phyloP scores from a whole-genome alignment of 2,113 vertebrate genomes.

The Nyctereutes procyonoides region DNA sequence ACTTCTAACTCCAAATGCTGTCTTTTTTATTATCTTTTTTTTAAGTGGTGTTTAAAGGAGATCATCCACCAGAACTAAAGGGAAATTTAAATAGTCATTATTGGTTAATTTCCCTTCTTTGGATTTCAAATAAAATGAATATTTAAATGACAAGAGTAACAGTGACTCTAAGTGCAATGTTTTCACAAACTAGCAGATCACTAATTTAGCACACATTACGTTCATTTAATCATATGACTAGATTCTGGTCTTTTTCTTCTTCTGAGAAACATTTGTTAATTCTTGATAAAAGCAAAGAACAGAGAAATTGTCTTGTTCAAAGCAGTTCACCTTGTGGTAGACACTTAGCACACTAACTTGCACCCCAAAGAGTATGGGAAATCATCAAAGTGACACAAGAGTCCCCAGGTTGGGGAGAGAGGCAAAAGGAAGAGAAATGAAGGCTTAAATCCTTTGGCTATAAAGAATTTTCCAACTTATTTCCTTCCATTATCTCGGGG shows the following conservation, averaged over 20 bases:
- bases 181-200: neutral
- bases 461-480: neutral
- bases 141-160: neutral
- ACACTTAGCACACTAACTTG: neutral
- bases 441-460: neutral
- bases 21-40: neutral
- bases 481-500: neutral
- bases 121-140: conserved; percentile 40
- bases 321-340: neutral
- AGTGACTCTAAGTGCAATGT: no score
- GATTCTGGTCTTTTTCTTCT: neutral
- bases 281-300: neutral
- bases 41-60: neutral
- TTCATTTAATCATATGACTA: neutral
- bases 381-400: neutral
- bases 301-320: neutral
- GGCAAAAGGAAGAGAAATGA: neutral
- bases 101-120: neutral
- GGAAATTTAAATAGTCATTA: neutral
- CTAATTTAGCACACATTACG: neutral
- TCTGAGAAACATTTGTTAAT: conserved; percentile 27
- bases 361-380: neutral
- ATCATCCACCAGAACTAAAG: neutral
- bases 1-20: neutral
- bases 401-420: neutral